Percentiles rank a stretch among this genome's conserved stretches.
Conservation (phyloP, 1,140 invertebrate species). For the Lepidurus arcticus region DNA sequence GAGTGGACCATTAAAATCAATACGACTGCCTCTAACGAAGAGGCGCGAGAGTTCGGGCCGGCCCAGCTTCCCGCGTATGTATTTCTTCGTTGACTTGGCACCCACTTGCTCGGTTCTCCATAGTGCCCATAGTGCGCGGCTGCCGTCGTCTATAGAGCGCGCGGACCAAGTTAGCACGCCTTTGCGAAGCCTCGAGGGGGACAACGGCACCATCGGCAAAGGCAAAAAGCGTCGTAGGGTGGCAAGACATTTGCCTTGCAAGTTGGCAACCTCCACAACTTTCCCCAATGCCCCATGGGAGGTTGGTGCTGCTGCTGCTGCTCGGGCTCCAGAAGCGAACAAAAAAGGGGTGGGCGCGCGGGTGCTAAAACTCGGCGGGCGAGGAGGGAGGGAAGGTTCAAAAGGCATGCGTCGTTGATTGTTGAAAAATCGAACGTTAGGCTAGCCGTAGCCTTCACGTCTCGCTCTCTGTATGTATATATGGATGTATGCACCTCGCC, state of each 20-base stretch:
- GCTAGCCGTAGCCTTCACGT: background rate
- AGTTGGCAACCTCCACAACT: conserved; percentile 21
- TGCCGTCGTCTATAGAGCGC: background rate
- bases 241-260: conserved; percentile 21
- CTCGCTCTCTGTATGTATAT: conserved; percentile 9
- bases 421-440: conserved; percentile 1
- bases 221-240: background rate
- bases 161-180: conserved; percentile 8
- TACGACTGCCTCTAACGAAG: conserved; percentile 12
- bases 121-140: background rate
- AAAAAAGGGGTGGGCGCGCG: background rate
- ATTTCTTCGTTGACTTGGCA: conserved; percentile 14
- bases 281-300: conserved; percentile 1
- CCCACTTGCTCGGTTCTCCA: background rate
- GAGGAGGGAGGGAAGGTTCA: background rate
- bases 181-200: background rate
- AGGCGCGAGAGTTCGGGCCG: background rate
- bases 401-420: conserved; percentile 11
- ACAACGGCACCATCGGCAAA: background rate
- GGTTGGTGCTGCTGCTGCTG: background rate
- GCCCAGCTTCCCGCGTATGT: conserved; percentile 9
- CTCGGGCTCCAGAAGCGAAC: background rate
- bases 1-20: conserved; percentile 20
- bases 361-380: background rate
- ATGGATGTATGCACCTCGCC: background rate